Evolutionary conservation across 2,888 invertebrate genomes (phyloP).

Genomic region (Agrotis exclamationis): DNA sequence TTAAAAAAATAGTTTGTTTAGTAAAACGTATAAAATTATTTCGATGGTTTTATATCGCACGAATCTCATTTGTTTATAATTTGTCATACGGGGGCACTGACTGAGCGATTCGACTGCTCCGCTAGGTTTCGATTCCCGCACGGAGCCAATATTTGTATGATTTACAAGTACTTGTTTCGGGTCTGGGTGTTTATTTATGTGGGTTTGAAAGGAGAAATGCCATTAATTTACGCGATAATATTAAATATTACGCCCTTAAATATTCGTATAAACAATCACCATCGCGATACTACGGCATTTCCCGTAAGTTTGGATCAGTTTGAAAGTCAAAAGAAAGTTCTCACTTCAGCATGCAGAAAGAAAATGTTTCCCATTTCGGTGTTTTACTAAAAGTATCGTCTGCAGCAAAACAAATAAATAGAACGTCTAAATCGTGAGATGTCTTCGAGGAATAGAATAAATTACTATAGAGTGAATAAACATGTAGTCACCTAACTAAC

Average conservation of each 20-base stretch:
- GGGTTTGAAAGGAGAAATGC: no score
- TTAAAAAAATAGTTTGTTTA: conserved; percentile 32
- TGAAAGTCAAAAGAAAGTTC: conserved; percentile 32
- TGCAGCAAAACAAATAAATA: conserved; percentile 23
- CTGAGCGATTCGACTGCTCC: no score
- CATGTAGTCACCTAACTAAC: conserved; percentile 34
- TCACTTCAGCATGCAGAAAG: background rate
- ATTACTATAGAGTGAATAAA: conserved; percentile 10
- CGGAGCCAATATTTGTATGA: no score
- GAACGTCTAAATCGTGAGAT: conserved; percentile 36
- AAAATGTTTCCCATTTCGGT: conserved; percentile 35
- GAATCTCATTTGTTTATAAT: conserved; percentile 11
- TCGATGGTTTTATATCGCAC: background rate
- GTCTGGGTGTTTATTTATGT: no score
- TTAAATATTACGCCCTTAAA: no score
- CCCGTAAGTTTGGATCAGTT: background rate
- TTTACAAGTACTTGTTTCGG: no score
- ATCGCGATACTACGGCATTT: no score
- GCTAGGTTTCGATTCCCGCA: no score
- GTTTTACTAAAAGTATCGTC: background rate
- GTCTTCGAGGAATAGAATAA: conserved; percentile 28
- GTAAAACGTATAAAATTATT: conserved; percentile 20
- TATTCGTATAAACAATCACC: no score
- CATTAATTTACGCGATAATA: no score
- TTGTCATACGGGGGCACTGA: no score